Base-by-base conservation (phyloP, 2,113 vertebrate species). In the Saimiri boliviensis region DNA sequence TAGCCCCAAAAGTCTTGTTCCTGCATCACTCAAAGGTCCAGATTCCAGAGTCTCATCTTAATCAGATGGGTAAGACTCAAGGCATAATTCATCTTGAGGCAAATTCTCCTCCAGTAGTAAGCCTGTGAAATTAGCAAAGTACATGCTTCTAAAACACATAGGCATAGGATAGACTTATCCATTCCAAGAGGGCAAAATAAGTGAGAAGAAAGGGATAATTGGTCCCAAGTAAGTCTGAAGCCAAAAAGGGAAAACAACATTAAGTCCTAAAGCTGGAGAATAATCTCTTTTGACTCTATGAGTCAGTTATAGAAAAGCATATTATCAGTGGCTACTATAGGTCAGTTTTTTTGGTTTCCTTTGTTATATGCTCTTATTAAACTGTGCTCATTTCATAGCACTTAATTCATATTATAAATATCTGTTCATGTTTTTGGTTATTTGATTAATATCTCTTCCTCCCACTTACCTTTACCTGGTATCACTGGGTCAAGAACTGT, bases 331-430 rank as follows among this genome's bases (percentile, higher is more conserved):
- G 45, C 19, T 68, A 68, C 74, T 71, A 42, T 66, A 56, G 68
- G 20, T 40, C 40, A 82, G 9, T 27, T 56, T 86, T 32, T 32
- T 66, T 66, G 5, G 63, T 66, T 66, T 66, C 30, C 40, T 87
- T 86, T 86, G 81, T 76, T 47, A 35, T 37, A 32, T 68, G 37
- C 1, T 91, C 47, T 56, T 45, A 40, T 56, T 32, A 49, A 70
- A 74, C 52, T 10, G 42, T 79, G 40, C 76, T 11, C 79, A 58
- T 42, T 77, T 77, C 77, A 54, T 58, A 84, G 27, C 60, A 58
- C 42, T 94, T 83, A n/a, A 63, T 81, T 84, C 45, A 58, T 71
- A 79, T 70, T 85, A 13, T 68, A 88, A 94, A 77, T 47, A 89
- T 20, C 32, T 19, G 40, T 71, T 95, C 25, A n/a, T 76, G 20